phyloP scores from a whole-genome alignment of 2,888 invertebrate species.

The Perizoma affinitatum region DNA sequence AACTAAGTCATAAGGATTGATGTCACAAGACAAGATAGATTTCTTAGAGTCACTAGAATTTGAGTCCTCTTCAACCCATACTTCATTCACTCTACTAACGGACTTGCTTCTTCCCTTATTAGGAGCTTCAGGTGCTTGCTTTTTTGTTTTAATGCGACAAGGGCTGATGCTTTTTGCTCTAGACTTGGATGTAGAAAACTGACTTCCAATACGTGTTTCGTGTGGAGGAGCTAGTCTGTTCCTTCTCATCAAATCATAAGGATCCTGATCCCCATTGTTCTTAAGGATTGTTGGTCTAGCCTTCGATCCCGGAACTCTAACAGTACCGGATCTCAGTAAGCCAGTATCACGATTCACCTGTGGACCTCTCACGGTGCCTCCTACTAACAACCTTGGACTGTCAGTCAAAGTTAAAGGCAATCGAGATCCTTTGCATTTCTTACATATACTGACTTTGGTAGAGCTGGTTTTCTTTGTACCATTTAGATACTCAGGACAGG shows the following conservation, averaged over 20 bases:
- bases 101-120: slow-evolving; percentile 76
- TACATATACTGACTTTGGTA: slow-evolving; percentile 90
- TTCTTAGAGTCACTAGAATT: slow-evolving; percentile 75
- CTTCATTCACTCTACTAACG: slow-evolving; percentile 76
- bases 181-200: slow-evolving; percentile 76
- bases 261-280: slow-evolving; percentile 85
- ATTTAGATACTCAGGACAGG: slow-evolving; percentile 91
- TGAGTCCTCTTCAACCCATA: slow-evolving; percentile 73
- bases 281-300: slow-evolving; percentile 87
- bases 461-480: slow-evolving; percentile 89
- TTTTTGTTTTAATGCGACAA: slow-evolving; percentile 81
- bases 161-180: slow-evolving; percentile 85
- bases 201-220: slow-evolving; percentile 81
- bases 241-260: slow-evolving; percentile 93
- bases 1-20: slow-evolving; percentile 93
- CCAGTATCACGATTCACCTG: slow-evolving; percentile 74
- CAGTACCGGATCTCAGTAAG: slow-evolving; percentile 85
- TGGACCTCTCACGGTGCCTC: slow-evolving; percentile 86
- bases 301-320: slow-evolving; percentile 84
- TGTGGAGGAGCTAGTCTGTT: slow-evolving; percentile 88
- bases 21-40: slow-evolving; percentile 92
- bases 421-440: slow-evolving; percentile 92
- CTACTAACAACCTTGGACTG: slow-evolving; percentile 74
- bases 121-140: slow-evolving; percentile 71
- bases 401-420: slow-evolving; percentile 88